Evolutionary conservation across 2,797 vertebrate species (phyloP).

Genomic region (Ctenopoma multispine): DNA sequence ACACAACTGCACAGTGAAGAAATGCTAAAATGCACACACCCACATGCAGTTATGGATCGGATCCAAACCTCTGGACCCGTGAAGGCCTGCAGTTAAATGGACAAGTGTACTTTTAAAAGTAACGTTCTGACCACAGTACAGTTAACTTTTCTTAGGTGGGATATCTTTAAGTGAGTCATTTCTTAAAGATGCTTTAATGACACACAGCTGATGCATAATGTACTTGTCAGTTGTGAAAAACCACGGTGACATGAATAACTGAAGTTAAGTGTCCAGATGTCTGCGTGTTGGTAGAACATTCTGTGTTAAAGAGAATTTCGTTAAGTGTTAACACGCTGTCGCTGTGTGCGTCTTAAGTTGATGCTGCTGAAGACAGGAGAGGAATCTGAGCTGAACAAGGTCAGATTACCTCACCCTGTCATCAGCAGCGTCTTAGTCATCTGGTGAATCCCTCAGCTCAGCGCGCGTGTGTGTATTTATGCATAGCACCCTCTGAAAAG

Average conservation of each 20-base stretch:
- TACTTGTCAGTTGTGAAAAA: background rate
- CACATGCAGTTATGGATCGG: too few species aligned
- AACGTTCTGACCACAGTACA: too few species aligned
- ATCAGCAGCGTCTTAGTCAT: constrained; percentile 35
- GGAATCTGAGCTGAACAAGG: constrained; percentile 7
- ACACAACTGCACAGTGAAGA: too few species aligned
- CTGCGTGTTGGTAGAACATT: background rate
- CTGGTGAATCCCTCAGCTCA: constrained; percentile 30
- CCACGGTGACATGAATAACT: background rate
- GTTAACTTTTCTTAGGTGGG: background rate
- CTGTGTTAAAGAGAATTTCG: background rate
- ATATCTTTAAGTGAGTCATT: background rate
- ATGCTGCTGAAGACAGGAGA: background rate
- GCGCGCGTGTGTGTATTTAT: constrained; percentile 15
- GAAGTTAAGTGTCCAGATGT: constrained; percentile 2
- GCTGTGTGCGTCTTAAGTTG: background rate
- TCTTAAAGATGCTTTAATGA: background rate
- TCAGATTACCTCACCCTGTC: constrained; percentile 30
- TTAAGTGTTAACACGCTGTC: background rate
- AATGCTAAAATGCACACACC: too few species aligned
- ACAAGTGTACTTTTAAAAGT: too few species aligned
- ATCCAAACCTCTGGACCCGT: too few species aligned
- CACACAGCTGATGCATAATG: background rate
- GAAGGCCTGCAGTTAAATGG: too few species aligned
- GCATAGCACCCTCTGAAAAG: constrained; percentile 22